Evolutionary conservation across 2,888 invertebrate species (phyloP).

Genomic region (Patella caerulea): DNA sequence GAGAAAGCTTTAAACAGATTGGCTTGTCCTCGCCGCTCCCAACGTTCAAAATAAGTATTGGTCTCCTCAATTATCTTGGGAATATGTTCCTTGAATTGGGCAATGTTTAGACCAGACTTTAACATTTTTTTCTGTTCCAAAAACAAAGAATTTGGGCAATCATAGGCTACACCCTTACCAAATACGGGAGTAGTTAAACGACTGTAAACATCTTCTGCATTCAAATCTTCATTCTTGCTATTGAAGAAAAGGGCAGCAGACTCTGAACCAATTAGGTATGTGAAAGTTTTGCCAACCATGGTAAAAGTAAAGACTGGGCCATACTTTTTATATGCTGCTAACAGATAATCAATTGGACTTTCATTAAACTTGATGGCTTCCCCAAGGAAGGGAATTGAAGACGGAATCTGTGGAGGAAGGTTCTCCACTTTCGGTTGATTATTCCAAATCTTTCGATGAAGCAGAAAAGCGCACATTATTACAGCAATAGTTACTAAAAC

Average conservation of each 20-base stretch:
- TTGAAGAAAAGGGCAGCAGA: slow-evolving; percentile 60
- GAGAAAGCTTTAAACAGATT: slow-evolving; percentile 62
- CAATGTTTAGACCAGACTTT: slow-evolving; percentile 64
- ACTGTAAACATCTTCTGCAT: slow-evolving; percentile 66
- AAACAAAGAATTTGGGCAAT: slow-evolving; percentile 62
- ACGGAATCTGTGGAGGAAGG: slow-evolving; percentile 45
- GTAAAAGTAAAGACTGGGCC: slow-evolving; percentile 67
- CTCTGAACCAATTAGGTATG: slow-evolving; percentile 62
- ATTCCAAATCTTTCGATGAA: background rate
- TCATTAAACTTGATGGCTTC: slow-evolving; percentile 60
- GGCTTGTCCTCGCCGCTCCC: slow-evolving; percentile 55
- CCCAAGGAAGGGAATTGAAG: slow-evolving; percentile 60
- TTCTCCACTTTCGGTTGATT: slow-evolving; percentile 7
- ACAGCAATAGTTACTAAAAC: background rate
- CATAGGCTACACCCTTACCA: slow-evolving; percentile 66
- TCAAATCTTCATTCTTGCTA: slow-evolving; percentile 65
- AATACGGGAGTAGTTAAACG: slow-evolving; percentile 64
- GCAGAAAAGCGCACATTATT: background rate
- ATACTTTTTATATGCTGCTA: slow-evolving; percentile 62
- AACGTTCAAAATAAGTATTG: slow-evolving; percentile 54
- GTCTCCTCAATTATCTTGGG: slow-evolving; percentile 61
- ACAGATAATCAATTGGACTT: slow-evolving; percentile 60
- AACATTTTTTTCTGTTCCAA: slow-evolving; percentile 67
- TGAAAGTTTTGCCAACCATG: slow-evolving; percentile 67
- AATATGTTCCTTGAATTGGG: slow-evolving; percentile 59